Evolutionary conservation across 1,140 invertebrate genomes (phyloP).

Genomic region (Leptopilina clavipes): DNA sequence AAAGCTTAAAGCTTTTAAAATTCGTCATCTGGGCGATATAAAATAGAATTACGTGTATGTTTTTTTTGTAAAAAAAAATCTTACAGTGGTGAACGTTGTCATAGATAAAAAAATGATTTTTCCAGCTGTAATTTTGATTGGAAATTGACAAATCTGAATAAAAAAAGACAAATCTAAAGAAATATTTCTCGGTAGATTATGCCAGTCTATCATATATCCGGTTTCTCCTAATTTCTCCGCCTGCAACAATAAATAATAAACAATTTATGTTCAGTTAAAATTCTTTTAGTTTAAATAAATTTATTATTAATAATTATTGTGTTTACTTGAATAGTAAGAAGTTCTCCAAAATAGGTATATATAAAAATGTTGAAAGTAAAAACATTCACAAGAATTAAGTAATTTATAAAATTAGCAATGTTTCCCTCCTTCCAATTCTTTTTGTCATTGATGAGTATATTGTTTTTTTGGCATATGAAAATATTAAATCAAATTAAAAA

Average conservation of each 20-base stretch:
- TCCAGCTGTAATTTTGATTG: slow-evolving; percentile 57
- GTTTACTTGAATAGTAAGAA: too few relatives aligned
- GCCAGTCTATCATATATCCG: slow-evolving; percentile 57
- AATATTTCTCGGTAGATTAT: slow-evolving; percentile 49
- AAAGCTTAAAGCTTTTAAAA: too few relatives aligned
- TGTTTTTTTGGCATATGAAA: background rate
- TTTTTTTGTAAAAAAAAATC: background rate
- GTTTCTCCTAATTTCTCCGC: slow-evolving; percentile 47
- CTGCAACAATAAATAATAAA: slow-evolving; percentile 41
- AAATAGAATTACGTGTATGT: too few relatives aligned
- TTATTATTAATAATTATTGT: background rate
- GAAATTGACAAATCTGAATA: slow-evolving; percentile 50
- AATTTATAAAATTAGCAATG: background rate
- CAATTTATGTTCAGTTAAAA: background rate
- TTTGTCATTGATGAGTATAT: background rate
- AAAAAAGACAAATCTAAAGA: slow-evolving; percentile 52
- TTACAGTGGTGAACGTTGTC: slow-evolving; percentile 42
- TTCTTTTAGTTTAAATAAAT: background rate
- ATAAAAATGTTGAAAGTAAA: too few relatives aligned
- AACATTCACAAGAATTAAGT: too few relatives aligned
- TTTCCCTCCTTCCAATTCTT: background rate
- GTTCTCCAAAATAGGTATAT: too few relatives aligned
- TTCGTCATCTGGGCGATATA: too few relatives aligned
- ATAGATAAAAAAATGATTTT: slow-evolving; percentile 49
- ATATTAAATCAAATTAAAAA: background rate